A percentile compares a stretch with the other conserved stretches of the same genome.
Conservation (phyloP, 1,140 invertebrate species). For the Drosophila eugracilis region DNA sequence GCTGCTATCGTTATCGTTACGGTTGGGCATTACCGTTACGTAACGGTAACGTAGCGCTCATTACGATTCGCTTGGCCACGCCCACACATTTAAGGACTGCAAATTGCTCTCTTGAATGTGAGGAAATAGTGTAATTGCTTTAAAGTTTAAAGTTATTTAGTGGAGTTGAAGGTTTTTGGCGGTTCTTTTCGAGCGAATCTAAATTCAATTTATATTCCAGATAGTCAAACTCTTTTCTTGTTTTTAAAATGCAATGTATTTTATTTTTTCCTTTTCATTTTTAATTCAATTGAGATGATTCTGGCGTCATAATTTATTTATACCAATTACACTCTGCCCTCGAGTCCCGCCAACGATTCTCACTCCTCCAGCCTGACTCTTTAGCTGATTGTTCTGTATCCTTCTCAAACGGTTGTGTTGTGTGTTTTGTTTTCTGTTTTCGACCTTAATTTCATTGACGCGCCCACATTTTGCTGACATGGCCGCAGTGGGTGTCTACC, state of each 20-base stretch:
- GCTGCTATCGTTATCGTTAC: constrained; percentile 63
- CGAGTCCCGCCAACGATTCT: constrained; percentile 4
- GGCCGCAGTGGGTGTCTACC: constrained; percentile 44
- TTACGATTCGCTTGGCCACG: constrained; percentile 64
- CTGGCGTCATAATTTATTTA: constrained; percentile 43
- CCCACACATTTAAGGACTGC: constrained; percentile 12
- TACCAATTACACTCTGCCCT: constrained; percentile 40
- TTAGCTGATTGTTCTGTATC: constrained; percentile 48
- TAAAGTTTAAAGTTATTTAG: constrained; percentile 3
- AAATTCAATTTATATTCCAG: neutral
- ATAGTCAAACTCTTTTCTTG: neutral
- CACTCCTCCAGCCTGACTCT: constrained; percentile 24
- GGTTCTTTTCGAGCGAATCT: neutral
- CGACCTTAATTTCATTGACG: constrained; percentile 73
- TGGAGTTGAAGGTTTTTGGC: no score
- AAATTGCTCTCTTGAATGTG: constrained; percentile 15
- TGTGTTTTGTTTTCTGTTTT: constrained; percentile 21
- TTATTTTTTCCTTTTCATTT: constrained; percentile 8
- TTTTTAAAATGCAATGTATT: constrained; percentile 4
- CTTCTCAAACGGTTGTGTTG: constrained; percentile 31
- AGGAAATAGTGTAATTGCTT: neutral
- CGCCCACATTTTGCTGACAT: constrained; percentile 66
- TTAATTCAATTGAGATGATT: constrained; percentile 45
- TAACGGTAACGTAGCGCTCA: constrained; percentile 47
- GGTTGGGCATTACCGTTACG: constrained; percentile 48